Conservation (phyloP, 2,888 invertebrate genomes). For the Torymus tubicola region DNA sequence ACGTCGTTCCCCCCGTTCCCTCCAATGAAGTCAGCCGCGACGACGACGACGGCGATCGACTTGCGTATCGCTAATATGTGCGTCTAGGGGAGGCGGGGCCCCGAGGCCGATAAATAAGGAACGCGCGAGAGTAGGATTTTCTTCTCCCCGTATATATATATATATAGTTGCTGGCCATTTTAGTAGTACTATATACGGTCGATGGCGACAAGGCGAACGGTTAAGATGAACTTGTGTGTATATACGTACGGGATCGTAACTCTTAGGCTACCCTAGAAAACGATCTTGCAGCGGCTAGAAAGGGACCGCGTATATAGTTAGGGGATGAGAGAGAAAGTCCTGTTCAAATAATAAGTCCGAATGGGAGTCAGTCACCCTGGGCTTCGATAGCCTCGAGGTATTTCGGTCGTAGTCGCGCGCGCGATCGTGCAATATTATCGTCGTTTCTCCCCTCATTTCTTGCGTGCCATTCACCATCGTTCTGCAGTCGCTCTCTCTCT, state of each 20-base stretch:
- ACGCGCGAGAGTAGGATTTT: slow-evolving; percentile 31
- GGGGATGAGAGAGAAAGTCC: slow-evolving; percentile 43
- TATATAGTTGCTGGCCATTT: slow-evolving; percentile 16
- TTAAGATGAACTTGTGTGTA: slow-evolving; percentile 42
- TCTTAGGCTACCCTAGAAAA: slow-evolving; percentile 41
- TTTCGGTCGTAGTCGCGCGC: slow-evolving; percentile 32
- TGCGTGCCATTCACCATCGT: not conserved
- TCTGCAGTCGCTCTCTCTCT: too few relatives aligned
- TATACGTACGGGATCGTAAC: slow-evolving; percentile 33
- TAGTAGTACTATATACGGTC: not conserved
- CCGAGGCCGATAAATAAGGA: slow-evolving; percentile 43
- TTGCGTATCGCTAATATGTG: slow-evolving; percentile 52
- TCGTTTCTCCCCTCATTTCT: not conserved
- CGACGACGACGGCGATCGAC: slow-evolving; percentile 28
- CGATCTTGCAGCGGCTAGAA: slow-evolving; percentile 32
- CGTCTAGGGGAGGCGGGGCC: slow-evolving; percentile 18
- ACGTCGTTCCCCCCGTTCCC: not conserved
- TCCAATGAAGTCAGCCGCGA: not conserved
- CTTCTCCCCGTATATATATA: not conserved
- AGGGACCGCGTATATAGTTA: not conserved
- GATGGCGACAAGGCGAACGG: not conserved
- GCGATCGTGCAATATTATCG: slow-evolving; percentile 44
- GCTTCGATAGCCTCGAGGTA: slow-evolving; percentile 46
- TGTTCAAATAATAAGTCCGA: slow-evolving; percentile 71
- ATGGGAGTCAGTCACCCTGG: slow-evolving; percentile 59